Conservation (phyloP, 2,888 invertebrate species). For the Nephrotoma guestfalica region DNA sequence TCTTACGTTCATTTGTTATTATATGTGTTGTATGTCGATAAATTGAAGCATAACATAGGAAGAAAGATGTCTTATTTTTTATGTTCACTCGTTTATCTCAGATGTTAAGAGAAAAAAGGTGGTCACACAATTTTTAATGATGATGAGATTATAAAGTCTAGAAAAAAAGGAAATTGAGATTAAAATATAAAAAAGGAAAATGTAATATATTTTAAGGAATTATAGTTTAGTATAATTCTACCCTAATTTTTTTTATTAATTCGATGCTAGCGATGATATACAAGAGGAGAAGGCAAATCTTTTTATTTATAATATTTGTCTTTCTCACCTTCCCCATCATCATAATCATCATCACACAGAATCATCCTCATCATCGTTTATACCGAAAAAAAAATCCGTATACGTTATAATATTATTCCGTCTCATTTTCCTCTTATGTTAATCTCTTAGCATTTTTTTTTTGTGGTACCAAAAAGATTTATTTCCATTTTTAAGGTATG, state of each 20-base stretch:
- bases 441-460: constrained; percentile 1
- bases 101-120: background rate
- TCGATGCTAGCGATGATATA: background rate
- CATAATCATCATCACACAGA: background rate
- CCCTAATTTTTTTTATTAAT: background rate
- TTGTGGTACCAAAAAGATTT: constrained; percentile 1
- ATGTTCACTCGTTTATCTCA: background rate
- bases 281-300: background rate
- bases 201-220: background rate
- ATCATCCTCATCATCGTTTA: background rate
- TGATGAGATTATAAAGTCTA: background rate
- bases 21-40: background rate
- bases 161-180: background rate
- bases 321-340: constrained; percentile 3
- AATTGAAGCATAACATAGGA: background rate
- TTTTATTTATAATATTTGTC: background rate
- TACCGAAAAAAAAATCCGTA: background rate
- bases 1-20: background rate
- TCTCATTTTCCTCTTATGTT: constrained; percentile 3
- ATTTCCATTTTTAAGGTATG: constrained; percentile 1
- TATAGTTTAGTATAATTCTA: background rate
- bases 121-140: constrained; percentile 3
- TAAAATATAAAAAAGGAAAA: background rate
- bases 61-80: constrained; percentile 4
- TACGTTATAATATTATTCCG: background rate